Conservation (phyloP, 2,113 vertebrate species). For the Cromileptes altivelis region DNA sequence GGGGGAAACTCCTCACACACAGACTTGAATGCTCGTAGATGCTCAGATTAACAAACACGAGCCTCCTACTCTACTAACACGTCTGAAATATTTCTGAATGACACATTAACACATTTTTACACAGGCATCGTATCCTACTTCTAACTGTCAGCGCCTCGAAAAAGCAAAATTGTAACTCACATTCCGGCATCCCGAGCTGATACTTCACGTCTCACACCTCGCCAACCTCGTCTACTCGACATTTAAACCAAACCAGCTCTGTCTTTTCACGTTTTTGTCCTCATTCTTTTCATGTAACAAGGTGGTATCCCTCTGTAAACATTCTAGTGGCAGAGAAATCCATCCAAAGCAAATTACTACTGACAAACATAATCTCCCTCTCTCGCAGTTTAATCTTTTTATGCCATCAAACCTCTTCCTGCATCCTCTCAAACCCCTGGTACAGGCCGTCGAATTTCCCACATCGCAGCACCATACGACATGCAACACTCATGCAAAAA, state of each 20-base stretch:
- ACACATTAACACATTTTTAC: conserved; percentile 43
- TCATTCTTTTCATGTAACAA: conserved; percentile 49
- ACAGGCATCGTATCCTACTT: conserved; percentile 17
- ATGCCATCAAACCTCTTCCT: conserved; percentile 50
- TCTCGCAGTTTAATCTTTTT: conserved; percentile 38
- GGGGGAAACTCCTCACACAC: conserved; percentile 19
- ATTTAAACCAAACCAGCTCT: conserved; percentile 29
- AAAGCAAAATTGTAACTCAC: conserved; percentile 74
- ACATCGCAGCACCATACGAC: conserved; percentile 40
- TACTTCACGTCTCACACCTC: conserved; percentile 17
- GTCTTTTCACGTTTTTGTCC: conserved; percentile 8
- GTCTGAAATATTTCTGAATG: conserved; percentile 28
- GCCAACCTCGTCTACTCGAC: neutral
- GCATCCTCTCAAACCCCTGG: neutral
- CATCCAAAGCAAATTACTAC: conserved; percentile 41
- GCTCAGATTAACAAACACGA: conserved; percentile 58
- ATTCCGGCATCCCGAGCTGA: conserved; percentile 50
- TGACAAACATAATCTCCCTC: conserved; percentile 35
- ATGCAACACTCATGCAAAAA: conserved; percentile 49
- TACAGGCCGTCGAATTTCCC: conserved; percentile 8
- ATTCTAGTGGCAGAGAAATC: conserved; percentile 32
- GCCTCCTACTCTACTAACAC: conserved; percentile 64
- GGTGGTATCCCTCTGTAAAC: conserved; percentile 43
- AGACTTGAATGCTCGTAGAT: conserved; percentile 55
- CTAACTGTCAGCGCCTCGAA: conserved; percentile 44